phyloP scores from a whole-genome alignment of 2,113 vertebrate species.

The Erpornis zantholeuca region DNA sequence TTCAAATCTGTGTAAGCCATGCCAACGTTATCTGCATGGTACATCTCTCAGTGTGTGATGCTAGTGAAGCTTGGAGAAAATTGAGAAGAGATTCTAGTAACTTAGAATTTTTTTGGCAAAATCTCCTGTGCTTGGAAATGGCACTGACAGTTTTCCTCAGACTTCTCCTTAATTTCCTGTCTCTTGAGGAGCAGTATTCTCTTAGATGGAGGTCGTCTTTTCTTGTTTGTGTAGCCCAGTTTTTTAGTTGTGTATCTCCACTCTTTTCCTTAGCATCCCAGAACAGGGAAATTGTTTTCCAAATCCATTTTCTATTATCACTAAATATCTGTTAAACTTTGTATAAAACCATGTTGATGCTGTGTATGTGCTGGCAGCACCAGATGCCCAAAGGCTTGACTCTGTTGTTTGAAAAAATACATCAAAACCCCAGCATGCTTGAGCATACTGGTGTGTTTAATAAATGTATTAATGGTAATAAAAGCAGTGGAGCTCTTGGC shows the following conservation, averaged over 20 bases:
- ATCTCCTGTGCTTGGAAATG: neutral
- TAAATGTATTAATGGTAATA: neutral
- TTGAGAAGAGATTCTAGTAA: neutral
- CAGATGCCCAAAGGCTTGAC: neutral
- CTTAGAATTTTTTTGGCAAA: neutral
- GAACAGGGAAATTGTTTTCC: neutral
- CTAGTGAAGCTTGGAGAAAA: neutral
- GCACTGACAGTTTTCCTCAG: neutral
- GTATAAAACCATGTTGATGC: neutral
- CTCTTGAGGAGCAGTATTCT: neutral
- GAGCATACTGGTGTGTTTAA: neutral
- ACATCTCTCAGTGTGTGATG: neutral
- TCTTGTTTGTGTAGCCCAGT: neutral
- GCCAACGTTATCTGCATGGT: neutral
- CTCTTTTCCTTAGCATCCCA: neutral
- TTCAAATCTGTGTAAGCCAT: neutral
- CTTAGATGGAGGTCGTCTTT: neutral
- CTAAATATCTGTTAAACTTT: neutral
- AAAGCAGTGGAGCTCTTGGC: neutral
- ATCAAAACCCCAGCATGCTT: neutral
- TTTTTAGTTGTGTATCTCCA: neutral
- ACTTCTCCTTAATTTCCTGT: neutral
- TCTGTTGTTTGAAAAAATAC: neutral
- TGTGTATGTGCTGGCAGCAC: rapidly evolving
- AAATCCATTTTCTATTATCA: neutral